These are phyloP conservation scores for Synchiropus splendidus DNA, from an alignment of 2,113 vertebrate species.

Conservation along the genomic window DNA sequence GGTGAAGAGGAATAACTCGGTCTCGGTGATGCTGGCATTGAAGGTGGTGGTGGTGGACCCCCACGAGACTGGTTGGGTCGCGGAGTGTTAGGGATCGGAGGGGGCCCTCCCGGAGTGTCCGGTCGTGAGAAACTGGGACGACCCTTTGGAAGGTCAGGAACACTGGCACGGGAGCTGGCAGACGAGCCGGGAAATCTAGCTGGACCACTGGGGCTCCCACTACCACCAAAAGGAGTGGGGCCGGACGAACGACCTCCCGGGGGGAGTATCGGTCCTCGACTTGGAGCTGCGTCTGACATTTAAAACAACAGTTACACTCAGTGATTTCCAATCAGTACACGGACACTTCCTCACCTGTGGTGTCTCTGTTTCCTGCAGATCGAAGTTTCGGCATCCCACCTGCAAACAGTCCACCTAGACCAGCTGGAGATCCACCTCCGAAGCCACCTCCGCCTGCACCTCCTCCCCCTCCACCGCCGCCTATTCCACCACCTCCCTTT, in stretches of 20 bases:
- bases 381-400: constrained; percentile 91
- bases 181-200: constrained; percentile 63
- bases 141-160: constrained; percentile 66
- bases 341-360: constrained; percentile 50
- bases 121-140: constrained; percentile 67
- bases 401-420: constrained; percentile 87
- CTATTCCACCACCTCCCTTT: constrained; percentile 58
- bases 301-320: too few relatives aligned
- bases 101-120: constrained; percentile 62
- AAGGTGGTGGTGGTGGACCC: constrained; percentile 59
- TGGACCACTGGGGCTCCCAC: constrained; percentile 21
- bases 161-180: constrained; percentile 39
- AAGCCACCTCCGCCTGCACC: constrained; percentile 38
- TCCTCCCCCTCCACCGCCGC: constrained; percentile 32
- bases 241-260: constrained; percentile 72
- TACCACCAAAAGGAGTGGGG: constrained; percentile 67
- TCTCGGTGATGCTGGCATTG: constrained; percentile 54
- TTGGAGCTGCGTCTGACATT: constrained; percentile 75
- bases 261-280: constrained; percentile 74
- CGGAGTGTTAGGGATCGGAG: constrained; percentile 79
- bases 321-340: too few relatives aligned
- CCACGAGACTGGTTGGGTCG: constrained; percentile 67
- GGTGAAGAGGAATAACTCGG: constrained; percentile 50
- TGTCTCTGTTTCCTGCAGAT: constrained; percentile 72
- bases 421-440: constrained; percentile 49